These are phyloP conservation scores for Pyrocephalus nanus DNA, from an alignment of 2,797 vertebrate genomes.

Conservation along the genomic window DNA sequence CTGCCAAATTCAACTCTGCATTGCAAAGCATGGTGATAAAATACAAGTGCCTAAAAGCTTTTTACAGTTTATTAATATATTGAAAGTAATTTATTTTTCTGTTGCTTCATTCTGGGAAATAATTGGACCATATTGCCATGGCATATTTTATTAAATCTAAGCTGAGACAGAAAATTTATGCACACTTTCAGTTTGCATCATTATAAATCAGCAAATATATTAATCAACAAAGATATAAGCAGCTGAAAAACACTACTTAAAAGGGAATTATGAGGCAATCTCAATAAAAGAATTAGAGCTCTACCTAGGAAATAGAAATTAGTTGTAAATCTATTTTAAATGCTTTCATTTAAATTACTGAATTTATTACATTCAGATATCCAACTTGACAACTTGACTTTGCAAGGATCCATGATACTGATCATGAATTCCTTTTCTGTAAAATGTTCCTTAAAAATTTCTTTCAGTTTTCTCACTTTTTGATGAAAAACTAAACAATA, in stretches of 20 bases:
- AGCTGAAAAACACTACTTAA: neutral
- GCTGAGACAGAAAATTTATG: neutral
- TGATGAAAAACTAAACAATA: neutral
- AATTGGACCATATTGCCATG: neutral
- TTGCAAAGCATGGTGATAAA: neutral
- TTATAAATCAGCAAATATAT: neutral
- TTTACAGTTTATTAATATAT: neutral
- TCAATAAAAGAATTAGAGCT: neutral
- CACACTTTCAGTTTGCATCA: neutral
- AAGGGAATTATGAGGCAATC: neutral
- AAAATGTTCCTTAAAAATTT: neutral
- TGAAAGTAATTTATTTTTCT: neutral
- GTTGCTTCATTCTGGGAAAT: neutral
- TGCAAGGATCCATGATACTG: neutral
- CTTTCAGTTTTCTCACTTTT: neutral
- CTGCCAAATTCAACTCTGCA: neutral
- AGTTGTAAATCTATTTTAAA: neutral
- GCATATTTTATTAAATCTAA: neutral
- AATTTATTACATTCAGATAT: neutral
- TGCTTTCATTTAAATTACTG: neutral
- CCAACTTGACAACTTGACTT: neutral
- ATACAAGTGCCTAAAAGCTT: neutral
- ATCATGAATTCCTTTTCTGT: neutral
- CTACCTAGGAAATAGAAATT: neutral
- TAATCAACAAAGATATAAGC: neutral